Evolutionary conservation across 2,797 vertebrate species (phyloP), one percentile per base, ranked within the genome.

Genomic region (Arrhamphus sclerolepis): DNA sequence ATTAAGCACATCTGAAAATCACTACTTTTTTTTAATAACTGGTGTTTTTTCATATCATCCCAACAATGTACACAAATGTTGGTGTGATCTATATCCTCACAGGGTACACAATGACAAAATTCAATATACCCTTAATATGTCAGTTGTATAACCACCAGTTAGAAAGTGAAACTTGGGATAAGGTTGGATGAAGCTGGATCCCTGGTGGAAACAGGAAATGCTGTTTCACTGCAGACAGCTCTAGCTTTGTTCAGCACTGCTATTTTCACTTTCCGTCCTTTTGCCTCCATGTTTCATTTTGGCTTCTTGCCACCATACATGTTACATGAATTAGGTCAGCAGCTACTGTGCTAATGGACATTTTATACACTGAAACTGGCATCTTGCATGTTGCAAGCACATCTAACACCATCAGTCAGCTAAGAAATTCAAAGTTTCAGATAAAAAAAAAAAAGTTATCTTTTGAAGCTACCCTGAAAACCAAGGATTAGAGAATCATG

Each of bases 121-220:
- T 7, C 24, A 18, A 59, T 17, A 47, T 39, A 70, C 38, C 38
- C 19, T 16, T 57, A 5, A 69, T 53, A 49, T 63, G 28, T 60
- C 50, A 53, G 66, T 9, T 67, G 42, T 24, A 56, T 14, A 56
- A 49, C 43, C 49, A 61, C 18, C 62, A 52, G 56, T 68, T 20
- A 71, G 49, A 44, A 62, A 60, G 46, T 51, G n/a, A 66, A 53
- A 77, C 56, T 47, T 53, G 14, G 53, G 78, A 87, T 81, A 67
- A 86, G 89, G 85, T 88, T 87, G 81, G 84, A 90, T 85, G 89
- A 89, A 90, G 91, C 90, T 93, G 92, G 88, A 93, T 93, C 92
- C 89, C 86, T 90, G 89, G 91, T 88, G 87, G 90, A 93, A 93
- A 92, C 92, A 90, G 90, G 87, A 90, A 88, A 85, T 42, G 79